These are phyloP conservation scores for Notodonta dromedarius DNA, from an alignment of 2,888 invertebrate genomes.

Conservation along the genomic window DNA sequence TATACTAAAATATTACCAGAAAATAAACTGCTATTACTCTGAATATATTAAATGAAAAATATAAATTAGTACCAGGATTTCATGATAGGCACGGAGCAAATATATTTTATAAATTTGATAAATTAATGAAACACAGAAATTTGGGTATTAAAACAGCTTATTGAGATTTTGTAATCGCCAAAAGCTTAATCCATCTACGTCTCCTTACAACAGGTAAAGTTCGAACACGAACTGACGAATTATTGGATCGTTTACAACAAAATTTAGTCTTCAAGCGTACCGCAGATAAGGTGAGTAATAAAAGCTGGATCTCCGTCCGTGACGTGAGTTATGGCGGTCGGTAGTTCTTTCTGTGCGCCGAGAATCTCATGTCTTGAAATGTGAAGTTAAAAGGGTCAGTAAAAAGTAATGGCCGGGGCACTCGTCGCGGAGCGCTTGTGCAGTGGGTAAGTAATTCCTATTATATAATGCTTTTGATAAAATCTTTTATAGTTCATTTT, in stretches of 20 bases:
- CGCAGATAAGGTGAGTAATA: conserved; percentile 41
- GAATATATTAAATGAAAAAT: too few relatives aligned
- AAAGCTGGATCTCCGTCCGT: conserved; percentile 34
- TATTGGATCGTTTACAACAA: conserved; percentile 30
- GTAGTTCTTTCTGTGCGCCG: conserved; percentile 41
- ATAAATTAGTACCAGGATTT: too few relatives aligned
- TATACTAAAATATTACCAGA: neutral
- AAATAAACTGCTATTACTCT: neutral
- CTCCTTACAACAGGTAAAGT: conserved; percentile 13
- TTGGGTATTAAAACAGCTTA: too few relatives aligned
- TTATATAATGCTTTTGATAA: conserved; percentile 5
- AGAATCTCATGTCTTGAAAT: conserved; percentile 37
- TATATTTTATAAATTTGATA: too few relatives aligned
- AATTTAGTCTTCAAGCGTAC: conserved; percentile 22
- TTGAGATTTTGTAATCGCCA: too few relatives aligned
- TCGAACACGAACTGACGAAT: conserved; percentile 22
- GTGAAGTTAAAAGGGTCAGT: conserved; percentile 45
- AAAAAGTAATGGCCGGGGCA: conserved; percentile 42
- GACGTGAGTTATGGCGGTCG: conserved; percentile 46
- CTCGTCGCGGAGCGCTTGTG: conserved; percentile 16
- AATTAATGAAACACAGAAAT: too few relatives aligned
- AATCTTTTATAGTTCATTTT: neutral
- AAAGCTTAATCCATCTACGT: neutral
- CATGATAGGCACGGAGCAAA: too few relatives aligned
- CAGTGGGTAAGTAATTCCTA: conserved; percentile 1